Evolutionary conservation across 2,888 invertebrate species (phyloP).

Genomic region (Caenorhabditis sp.): DNA sequence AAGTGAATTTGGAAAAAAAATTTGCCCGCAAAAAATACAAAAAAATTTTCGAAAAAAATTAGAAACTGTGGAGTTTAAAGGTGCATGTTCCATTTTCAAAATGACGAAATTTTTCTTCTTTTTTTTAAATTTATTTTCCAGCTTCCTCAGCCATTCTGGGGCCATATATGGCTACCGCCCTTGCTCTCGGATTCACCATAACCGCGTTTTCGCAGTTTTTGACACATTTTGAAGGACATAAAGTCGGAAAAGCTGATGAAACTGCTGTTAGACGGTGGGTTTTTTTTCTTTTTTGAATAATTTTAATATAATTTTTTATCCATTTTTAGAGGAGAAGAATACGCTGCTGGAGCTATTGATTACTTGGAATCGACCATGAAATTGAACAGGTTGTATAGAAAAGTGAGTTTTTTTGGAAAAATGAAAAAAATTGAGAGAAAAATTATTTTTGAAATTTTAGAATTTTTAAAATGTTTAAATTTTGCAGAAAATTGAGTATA

Average conservation of each 20-base stretch:
- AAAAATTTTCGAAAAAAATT: too few species aligned
- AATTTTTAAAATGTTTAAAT: background rate
- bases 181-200: constrained; percentile 46
- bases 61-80: too few species aligned
- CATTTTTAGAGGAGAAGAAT: constrained; percentile 69
- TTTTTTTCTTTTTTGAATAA: background rate
- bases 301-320: background rate
- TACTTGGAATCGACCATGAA: constrained; percentile 71
- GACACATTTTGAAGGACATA: constrained; percentile 56
- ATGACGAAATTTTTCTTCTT: too few species aligned
- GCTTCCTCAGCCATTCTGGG: constrained; percentile 50
- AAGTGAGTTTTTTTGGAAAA: constrained; percentile 28
- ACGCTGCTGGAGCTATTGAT: constrained; percentile 69
- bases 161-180: constrained; percentile 30
- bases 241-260: constrained; percentile 64
- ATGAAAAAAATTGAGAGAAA: background rate
- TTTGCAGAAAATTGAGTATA: too few species aligned
- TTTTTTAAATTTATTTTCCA: constrained; percentile 19
- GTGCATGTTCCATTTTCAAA: too few species aligned
- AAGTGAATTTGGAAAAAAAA: too few species aligned
- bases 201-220: constrained; percentile 61
- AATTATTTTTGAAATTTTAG: background rate
- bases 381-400: constrained; percentile 65
- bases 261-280: constrained; percentile 53
- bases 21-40: too few species aligned